Evolutionary conservation across 2,888 invertebrate genomes (phyloP), one percentile per base, ranked within the genome.

Genomic region (Halictus ligatus): DNA sequence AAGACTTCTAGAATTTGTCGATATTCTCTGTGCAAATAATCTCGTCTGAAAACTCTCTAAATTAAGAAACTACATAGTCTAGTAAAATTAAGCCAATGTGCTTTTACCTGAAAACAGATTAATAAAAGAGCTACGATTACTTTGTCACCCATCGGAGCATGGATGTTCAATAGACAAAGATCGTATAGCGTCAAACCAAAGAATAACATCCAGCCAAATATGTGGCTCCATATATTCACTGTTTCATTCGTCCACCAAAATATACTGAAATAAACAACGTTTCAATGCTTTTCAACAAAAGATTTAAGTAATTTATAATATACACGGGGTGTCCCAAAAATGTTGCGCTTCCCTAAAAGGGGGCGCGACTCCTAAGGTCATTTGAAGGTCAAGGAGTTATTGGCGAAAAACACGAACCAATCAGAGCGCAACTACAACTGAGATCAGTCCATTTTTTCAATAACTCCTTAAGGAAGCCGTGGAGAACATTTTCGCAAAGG

Each of bases 221-320:
- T 96, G 95, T 99, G 99, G 73, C 98, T 98, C 99, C 99, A 99
- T 94, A 99, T 99, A 94, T 99, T 99, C 94, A 99, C 97, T 0
- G 99, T 99, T 95, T 99, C 99, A 95, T 99, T 99, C 81, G 98
- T 99, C 98, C 99, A 98, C 97, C 98, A 98, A 96, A 99, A 98
- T 94, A 98, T 96, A 95, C 99, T 98, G 96, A 88, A 97, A 96
- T 40, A 21, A 75, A 60, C 43, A n/a, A 71, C 21, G 25, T 12
- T 8, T 13, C 12, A 43, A 21, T 29, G 64, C 18, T 29, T 29
- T 8, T 29, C 29, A 64, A 64, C 64, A 29, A 64, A 64, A 64
- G 29, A 64, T 29, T 29, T 3, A 58, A 58, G 12, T 12, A n/a
- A 8, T 10, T 21, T 8, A 2, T 50, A 8, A 21, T 8, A 2